These are phyloP conservation scores for Tachina fera DNA, from an alignment of 2,888 invertebrate species.

Conservation along the genomic window DNA sequence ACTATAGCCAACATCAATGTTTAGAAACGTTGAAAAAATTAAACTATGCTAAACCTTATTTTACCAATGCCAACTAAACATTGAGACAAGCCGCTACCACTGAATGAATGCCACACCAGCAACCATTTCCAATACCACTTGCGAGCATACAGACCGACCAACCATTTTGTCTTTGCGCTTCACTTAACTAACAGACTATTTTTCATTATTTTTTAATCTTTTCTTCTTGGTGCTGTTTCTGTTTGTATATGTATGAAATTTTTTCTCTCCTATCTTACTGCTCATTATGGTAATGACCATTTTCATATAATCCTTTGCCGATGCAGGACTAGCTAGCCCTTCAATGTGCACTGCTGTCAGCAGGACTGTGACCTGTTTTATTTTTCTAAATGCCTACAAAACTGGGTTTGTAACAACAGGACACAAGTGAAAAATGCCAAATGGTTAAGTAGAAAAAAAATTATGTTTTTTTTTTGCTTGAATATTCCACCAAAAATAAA, in stretches of 20 bases:
- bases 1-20: slow-evolving; percentile 43
- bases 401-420: slow-evolving; percentile 66
- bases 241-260: background rate
- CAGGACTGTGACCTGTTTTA: slow-evolving; percentile 30
- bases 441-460: slow-evolving; percentile 50
- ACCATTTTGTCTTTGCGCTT: slow-evolving; percentile 51
- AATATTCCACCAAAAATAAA: slow-evolving; percentile 44
- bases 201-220: slow-evolving; percentile 49
- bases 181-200: slow-evolving; percentile 47
- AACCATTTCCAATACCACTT: slow-evolving; percentile 35
- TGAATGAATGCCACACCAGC: background rate
- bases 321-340: background rate
- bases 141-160: slow-evolving; percentile 3
- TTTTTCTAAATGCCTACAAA: slow-evolving; percentile 69
- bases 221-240: background rate
- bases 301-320: slow-evolving; percentile 73
- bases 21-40: slow-evolving; percentile 9
- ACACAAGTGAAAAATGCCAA: slow-evolving; percentile 57
- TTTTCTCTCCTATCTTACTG: slow-evolving; percentile 69
- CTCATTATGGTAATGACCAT: slow-evolving; percentile 81
- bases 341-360: slow-evolving; percentile 16
- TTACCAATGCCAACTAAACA: slow-evolving; percentile 50
- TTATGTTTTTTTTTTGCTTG: background rate
- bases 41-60: slow-evolving; percentile 48
- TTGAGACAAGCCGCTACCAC: slow-evolving; percentile 32